Base-by-base conservation (phyloP, 2,888 invertebrate genomes). In the Xanthorhoe designata region DNA sequence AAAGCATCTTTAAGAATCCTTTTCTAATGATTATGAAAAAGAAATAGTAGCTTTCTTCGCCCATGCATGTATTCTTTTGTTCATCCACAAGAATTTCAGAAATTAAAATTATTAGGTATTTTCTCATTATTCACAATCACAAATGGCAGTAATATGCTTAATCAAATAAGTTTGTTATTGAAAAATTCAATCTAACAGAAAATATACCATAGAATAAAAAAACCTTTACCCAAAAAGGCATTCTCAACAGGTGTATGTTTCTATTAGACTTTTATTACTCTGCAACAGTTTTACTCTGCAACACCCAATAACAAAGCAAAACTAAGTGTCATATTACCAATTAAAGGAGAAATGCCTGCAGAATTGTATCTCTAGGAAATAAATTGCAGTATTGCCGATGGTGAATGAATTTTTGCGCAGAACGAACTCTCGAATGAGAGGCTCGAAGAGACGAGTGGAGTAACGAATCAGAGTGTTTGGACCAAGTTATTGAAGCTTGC, bases 381-480 rank as follows among this genome's bases (percentile, higher is more conserved):
- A 51, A 62, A 35, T 42, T 51, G 61, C 66, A 61, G 53, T 61
- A 55, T 50, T 42, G 50, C 62, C 58, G 50, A 59, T 50, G 49
- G 17, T 24, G 7, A 35, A 55, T 17, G 29, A 62, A 62, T 62
- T 24, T 49, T 19, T 50, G 42, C 38, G 18, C 42, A 35, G 50
- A 68, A 68, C 67, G 65, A 50, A 66, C 68, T 68, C 70, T 72
- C 61, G 64, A 73, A 70, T 69, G 58, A 59, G 68, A 60, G 51
- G 64, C 57, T 49, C 67, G 64, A 77, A 80, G 80, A 75, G 69
- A 42, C 71, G 47, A 47, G 17, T 29, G 62, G 64, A 78, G 78
- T 81, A 79, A 79, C 78, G 78, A 82, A 80, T 78, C 69, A 73
- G n/a, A n/a, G 70, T 42, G 54, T 56, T 29, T 56, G 72, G 69